Evolutionary conservation across 30 jellyfish, hydroid and myxozoan genomes (phyloP), one percentile per base, ranked within the genome.

Genomic region (Clytia hemisphaerica): DNA sequence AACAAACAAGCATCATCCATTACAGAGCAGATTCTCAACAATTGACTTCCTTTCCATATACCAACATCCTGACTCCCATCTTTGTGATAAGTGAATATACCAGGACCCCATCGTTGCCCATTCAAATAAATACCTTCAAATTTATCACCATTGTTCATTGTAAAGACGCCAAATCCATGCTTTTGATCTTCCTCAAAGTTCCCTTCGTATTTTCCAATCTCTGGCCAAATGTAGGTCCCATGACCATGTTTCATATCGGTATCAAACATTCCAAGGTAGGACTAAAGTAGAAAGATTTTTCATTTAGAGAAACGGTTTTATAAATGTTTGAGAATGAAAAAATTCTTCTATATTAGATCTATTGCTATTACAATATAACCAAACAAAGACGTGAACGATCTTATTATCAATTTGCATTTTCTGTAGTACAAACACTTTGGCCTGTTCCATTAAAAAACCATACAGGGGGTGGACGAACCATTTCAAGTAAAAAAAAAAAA

Each of bases 41-140:
- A 38, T 42, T 55, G 73, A 58, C 65, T 66, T 4, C 53, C 77
- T 40, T 42, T 12, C 97, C 97, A 88, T 29, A 88, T 69, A 16
- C 97, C 97, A 54, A 88, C 85, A 63, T 88, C 97, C 63, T 88
- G 97, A 18, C 37, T 59, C 12, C 49, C 73, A 12, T 42, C 72
- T 3, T 70, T 54, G 7, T 61, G 58, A 61, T 79, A 79, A 14
- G 94, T 79, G 46, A 74, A 76, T 1, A 79, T 50, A 15, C 97
- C 97, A 24, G 97, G 97, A 12, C 97, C 97, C 62, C 31, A 49
- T 34, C 93, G 82, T 22, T 62, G 42, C 80, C 80, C 97, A 40
- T 79, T 69, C 61, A 32, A 66, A 45, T 79, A 88, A 27, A 88
- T 47, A 27, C 97, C 97, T 94, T 88, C 54, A 76, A 88, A 88